These are phyloP conservation scores for Dipus sagitta DNA, from an alignment of 2,797 vertebrate species.

Conservation along the genomic window DNA sequence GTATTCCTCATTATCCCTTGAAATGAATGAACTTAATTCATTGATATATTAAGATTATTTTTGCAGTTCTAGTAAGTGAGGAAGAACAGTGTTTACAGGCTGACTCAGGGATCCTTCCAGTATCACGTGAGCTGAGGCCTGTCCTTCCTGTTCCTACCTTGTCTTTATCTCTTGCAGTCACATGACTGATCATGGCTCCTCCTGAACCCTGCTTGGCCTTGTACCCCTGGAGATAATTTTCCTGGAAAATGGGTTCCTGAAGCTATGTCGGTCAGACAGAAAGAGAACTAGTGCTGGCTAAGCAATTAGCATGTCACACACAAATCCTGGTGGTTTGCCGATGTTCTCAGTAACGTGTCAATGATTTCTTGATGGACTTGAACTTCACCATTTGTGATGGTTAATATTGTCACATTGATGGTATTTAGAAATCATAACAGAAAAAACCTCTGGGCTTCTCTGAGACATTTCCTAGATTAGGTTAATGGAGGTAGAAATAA, in stretches of 20 bases:
- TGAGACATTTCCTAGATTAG: too few relatives aligned
- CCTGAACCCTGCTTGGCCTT: neutral
- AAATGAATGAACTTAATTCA: neutral
- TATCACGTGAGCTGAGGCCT: conserved; percentile 56
- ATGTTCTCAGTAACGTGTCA: neutral
- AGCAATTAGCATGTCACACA: neutral
- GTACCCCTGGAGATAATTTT: neutral
- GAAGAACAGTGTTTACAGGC: neutral
- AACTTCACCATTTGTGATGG: neutral
- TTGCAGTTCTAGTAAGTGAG: neutral
- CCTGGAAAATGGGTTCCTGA: neutral
- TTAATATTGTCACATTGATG: too few relatives aligned
- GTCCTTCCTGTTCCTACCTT: neutral
- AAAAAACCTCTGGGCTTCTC: too few relatives aligned
- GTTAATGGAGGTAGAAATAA: too few relatives aligned
- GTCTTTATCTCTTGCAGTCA: conserved; percentile 24
- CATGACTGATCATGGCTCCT: neutral
- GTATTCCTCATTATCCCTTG: neutral
- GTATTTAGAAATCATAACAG: too few relatives aligned
- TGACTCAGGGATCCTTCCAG: conserved; percentile 58
- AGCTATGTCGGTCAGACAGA: neutral
- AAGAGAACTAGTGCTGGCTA: neutral
- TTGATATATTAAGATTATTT: conserved; percentile 15
- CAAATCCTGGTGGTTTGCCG: neutral
- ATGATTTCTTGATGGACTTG: conserved; percentile 21